Conservation (phyloP, 2,888 invertebrate species). For the Gryllus longicercus region DNA sequence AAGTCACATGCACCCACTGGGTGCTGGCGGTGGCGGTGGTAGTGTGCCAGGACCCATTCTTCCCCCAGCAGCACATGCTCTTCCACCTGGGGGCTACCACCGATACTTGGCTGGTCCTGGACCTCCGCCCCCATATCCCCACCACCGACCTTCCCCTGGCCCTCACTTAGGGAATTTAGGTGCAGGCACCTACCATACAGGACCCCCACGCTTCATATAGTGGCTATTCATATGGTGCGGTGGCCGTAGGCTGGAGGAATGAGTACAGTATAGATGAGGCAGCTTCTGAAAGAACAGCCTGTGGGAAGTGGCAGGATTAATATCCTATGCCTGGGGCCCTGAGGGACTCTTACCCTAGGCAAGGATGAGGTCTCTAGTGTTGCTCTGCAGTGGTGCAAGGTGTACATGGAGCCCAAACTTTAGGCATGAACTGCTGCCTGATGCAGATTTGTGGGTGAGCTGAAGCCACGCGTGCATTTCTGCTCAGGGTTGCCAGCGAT, state of each 20-base stretch:
- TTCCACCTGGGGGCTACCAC: slow-evolving; percentile 31
- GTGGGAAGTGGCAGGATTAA: too few species aligned
- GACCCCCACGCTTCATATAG: slow-evolving; percentile 43
- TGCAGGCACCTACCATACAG: slow-evolving; percentile 39
- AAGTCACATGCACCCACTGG: slow-evolving; percentile 29
- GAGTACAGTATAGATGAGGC: too few species aligned
- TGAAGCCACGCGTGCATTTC: too few species aligned
- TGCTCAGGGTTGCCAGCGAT: too few species aligned
- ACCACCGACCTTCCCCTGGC: slow-evolving; percentile 31
- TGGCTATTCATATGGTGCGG: slow-evolving; percentile 3
- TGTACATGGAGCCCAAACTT: too few species aligned
- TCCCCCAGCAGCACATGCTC: background rate
- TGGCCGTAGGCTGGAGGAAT: background rate
- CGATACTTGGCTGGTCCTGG: slow-evolving; percentile 34
- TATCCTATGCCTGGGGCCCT: too few species aligned
- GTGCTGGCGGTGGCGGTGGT: slow-evolving; percentile 17
- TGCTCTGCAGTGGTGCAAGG: too few species aligned
- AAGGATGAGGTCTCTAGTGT: too few species aligned
- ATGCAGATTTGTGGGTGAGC: too few species aligned
- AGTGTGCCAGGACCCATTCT: slow-evolving; percentile 32
- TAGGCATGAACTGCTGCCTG: too few species aligned
- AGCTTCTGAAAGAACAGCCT: too few species aligned
- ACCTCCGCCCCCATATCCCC: slow-evolving; percentile 33
- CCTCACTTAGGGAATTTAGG: slow-evolving; percentile 23
- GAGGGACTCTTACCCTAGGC: too few species aligned